Evolutionary conservation across 2,113 vertebrate genomes (phyloP).

Genomic region (Noctilio leporinus): DNA sequence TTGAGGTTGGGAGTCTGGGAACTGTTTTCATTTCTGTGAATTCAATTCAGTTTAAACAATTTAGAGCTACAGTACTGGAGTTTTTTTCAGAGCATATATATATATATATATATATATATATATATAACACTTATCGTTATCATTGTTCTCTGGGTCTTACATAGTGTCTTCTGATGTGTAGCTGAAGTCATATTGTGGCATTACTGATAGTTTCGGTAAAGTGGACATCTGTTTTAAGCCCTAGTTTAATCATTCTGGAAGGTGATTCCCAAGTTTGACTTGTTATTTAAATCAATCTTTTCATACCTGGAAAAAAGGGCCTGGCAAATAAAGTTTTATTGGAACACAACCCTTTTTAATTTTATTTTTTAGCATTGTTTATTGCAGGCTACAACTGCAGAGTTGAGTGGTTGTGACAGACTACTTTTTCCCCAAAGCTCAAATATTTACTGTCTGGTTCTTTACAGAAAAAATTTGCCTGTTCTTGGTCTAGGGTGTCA

Average conservation of each 20-base stretch:
- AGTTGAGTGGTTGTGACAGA: constrained; percentile 1
- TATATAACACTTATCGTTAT: too few relatives aligned
- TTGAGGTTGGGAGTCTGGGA: background rate
- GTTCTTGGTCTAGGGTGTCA: background rate
- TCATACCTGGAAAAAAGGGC: background rate
- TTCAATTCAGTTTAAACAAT: constrained; percentile 30
- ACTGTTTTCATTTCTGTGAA: background rate
- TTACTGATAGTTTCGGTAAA: constrained; percentile 2
- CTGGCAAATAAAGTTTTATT: constrained; percentile 8
- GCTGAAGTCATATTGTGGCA: background rate
- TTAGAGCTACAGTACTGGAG: constrained; percentile 21
- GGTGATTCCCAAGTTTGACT: constrained; percentile 38
- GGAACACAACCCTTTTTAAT: background rate
- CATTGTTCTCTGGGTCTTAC: background rate
- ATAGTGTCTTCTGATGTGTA: background rate
- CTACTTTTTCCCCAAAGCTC: background rate
- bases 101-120: too few relatives aligned
- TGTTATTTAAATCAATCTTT: constrained; percentile 35
- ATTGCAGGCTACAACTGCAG: background rate
- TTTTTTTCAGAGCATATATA: background rate
- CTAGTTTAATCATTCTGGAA: constrained; percentile 1
- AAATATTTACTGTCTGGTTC: background rate
- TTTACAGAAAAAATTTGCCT: background rate
- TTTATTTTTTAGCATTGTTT: background rate
- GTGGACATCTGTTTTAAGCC: constrained; percentile 8